Conservation (phyloP, 53 echinoderm and acorn worm genomes). For the Echinarachnius parma region DNA sequence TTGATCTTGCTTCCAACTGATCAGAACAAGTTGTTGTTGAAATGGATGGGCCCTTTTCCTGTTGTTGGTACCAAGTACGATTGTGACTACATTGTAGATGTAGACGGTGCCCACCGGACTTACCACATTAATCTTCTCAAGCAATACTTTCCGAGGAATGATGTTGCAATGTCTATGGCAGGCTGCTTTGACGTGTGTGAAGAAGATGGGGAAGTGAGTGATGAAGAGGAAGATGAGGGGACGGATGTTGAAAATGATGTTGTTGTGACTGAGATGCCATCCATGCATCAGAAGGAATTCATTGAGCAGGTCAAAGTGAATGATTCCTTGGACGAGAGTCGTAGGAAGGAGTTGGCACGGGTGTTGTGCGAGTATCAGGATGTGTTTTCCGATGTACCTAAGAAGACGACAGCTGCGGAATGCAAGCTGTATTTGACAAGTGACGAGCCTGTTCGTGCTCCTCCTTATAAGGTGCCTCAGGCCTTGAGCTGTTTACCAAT, state of each 20-base stretch:
- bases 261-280: not conserved
- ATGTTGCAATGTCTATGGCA: not conserved
- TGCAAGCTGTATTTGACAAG: too few relatives aligned
- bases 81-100: constrained; percentile 30
- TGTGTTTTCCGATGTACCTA: constrained; percentile 8
- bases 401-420: constrained; percentile 13
- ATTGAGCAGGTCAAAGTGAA: not conserved
- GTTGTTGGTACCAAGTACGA: constrained; percentile 2
- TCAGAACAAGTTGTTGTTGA: constrained; percentile 13
- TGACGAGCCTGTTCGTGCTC: constrained; percentile 16
- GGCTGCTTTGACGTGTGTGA: constrained; percentile 3
- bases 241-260: not conserved
- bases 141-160: constrained; percentile 8
- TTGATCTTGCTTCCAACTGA: constrained; percentile 11
- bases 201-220: not conserved
- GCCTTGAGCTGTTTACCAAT: too few relatives aligned
- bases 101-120: not conserved
- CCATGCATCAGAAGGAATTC: constrained; percentile 11
- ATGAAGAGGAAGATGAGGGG: too few relatives aligned
- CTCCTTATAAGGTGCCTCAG: constrained; percentile 19
- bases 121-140: constrained; percentile 30
- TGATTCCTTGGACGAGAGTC: constrained; percentile 4
- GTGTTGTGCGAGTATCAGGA: constrained; percentile 17
- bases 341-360: not conserved
- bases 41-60: constrained; percentile 17